Percentiles rank a stretch among this genome's conserved stretches.
Conservation (phyloP, 2,113 vertebrate species). For the Notothenia rossii region DNA sequence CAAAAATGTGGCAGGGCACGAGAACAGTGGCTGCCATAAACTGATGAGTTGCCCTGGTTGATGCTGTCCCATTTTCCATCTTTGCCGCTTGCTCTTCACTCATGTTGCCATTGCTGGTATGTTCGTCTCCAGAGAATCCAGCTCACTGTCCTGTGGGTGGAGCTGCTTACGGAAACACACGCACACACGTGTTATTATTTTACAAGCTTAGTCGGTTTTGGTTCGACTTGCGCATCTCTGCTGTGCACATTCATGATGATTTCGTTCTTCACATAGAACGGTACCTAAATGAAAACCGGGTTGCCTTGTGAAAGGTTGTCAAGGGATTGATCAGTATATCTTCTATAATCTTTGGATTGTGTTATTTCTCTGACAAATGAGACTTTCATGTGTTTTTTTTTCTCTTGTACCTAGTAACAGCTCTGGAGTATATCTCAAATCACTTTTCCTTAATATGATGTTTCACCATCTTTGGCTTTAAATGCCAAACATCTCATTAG, state of each 20-base stretch:
- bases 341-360: background rate
- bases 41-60: slow-evolving; percentile 60
- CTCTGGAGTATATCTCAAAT: background rate
- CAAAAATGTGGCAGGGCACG: background rate
- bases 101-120: slow-evolving; percentile 50
- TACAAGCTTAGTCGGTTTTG: too few relatives aligned
- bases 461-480: background rate
- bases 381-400: background rate
- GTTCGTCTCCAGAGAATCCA: slow-evolving; percentile 30
- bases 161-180: background rate
- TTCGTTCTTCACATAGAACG: background rate
- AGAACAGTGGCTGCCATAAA: background rate
- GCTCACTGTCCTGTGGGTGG: slow-evolving; percentile 5
- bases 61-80: slow-evolving; percentile 20
- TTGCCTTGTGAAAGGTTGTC: too few relatives aligned
- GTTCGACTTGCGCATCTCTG: too few relatives aligned
- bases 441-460: too few relatives aligned
- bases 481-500: background rate
- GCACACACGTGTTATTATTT: too few relatives aligned
- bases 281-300: background rate
- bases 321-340: background rate
- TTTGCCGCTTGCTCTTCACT: slow-evolving; percentile 62
- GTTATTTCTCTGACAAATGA: background rate
- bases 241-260: background rate
- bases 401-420: background rate